Conservation (phyloP, 2,113 vertebrate species). For the Puntigrus tetrazona region DNA sequence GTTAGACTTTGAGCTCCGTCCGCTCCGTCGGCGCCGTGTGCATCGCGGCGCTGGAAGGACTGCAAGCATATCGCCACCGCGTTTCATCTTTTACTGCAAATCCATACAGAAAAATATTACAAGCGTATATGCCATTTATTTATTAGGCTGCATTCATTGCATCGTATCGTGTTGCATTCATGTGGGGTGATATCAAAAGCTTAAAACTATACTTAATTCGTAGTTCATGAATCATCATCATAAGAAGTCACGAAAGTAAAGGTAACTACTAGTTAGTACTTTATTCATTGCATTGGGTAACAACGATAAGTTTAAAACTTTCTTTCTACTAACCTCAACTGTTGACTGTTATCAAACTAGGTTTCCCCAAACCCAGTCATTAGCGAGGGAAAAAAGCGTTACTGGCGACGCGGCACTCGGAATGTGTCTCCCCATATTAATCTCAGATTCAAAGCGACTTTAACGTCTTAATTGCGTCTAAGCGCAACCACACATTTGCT, state of each 20-base stretch:
- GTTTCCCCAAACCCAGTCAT: background rate
- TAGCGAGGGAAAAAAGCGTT: background rate
- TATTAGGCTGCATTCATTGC: background rate
- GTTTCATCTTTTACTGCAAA: background rate
- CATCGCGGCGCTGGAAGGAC: background rate
- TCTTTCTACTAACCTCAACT: background rate
- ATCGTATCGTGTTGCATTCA: no score
- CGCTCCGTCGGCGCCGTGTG: background rate
- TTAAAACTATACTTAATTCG: no score
- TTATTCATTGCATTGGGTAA: background rate
- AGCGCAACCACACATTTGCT: background rate
- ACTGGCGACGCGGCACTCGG: background rate
- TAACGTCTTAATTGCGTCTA: background rate
- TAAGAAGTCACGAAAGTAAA: no score
- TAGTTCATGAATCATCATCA: no score
- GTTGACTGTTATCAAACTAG: background rate
- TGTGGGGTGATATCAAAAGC: no score
- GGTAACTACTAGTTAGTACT: no score
- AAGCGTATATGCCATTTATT: background rate
- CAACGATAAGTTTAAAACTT: background rate
- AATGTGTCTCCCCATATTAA: background rate
- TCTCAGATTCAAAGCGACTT: background rate
- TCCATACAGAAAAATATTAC: background rate
- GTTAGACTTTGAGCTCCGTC: background rate
- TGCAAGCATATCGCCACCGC: no score